phyloP scores from a whole-genome alignment of 2,888 invertebrate species.

The Tillus elongatus region DNA sequence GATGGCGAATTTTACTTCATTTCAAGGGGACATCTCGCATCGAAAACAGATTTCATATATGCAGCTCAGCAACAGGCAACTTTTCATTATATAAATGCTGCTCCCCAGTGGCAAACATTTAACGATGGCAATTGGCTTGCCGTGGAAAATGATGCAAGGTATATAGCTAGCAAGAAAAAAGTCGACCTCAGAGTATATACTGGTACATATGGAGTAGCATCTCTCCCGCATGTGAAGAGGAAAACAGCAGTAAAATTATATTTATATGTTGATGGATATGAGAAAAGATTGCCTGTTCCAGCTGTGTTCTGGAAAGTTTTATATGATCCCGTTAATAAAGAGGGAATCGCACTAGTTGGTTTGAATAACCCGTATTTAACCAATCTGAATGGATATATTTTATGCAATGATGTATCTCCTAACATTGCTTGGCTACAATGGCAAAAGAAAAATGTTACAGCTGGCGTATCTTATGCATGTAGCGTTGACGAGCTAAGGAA shows the following conservation, averaged over 20 bases:
- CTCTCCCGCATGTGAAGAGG: conserved; percentile 45
- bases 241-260: conserved; percentile 27
- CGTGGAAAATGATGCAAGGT: conserved; percentile 42
- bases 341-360: conserved; percentile 11
- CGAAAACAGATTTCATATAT: conserved; percentile 52
- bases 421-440: conserved; percentile 9
- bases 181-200: conserved; percentile 45
- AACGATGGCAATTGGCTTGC: conserved; percentile 49
- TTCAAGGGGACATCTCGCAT: conserved; percentile 51
- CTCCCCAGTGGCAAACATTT: conserved; percentile 55
- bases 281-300: conserved; percentile 9
- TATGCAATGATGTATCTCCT: conserved; percentile 10
- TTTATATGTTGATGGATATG: conserved; percentile 26
- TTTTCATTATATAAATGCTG: conserved; percentile 54
- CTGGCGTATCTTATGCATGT: conserved; percentile 11
- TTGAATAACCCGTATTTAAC: conserved; percentile 11
- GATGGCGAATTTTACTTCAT: conserved; percentile 35
- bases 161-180: conserved; percentile 33
- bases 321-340: conserved; percentile 1
- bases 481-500: conserved; percentile 9
- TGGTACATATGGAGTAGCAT: conserved; percentile 50
- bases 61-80: conserved; percentile 48
- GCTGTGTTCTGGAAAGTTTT: conserved; percentile 14
- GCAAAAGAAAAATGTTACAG: conserved; percentile 7
- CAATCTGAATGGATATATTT: not conserved